Base-by-base conservation (phyloP, 2,888 invertebrate species). In the Cinara cedri region DNA sequence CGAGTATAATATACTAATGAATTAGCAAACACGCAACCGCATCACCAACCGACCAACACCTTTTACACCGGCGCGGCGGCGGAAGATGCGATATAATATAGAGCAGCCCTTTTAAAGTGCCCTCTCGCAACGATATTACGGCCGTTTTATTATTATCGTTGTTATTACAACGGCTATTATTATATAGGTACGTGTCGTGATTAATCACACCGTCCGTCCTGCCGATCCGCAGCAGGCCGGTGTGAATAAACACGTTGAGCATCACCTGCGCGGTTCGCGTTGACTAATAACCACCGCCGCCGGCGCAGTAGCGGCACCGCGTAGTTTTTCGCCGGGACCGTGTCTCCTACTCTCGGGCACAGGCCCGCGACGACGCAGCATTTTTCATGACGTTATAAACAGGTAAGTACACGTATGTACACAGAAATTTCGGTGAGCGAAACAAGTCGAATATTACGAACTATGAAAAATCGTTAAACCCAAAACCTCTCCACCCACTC, bases 11-110 rank as follows among this genome's bases (percentile, higher is more conserved):
- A n/a, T 13, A 16, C 46, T 78, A 78, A 78, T 70, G 78, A 78
- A 78, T 78, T 78, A 78, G 78, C 78, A 78, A 78, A 78, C 78
- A 78, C 70, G 78, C 78, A 42, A 78, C 51, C 66, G 19, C 49
- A 14, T 44, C 19, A n/a, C 21, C 8, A 24, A 16, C 13, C 14
- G n/a, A n/a, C n/a, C n/a, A n/a, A n/a, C n/a, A 44, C 49, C 26
- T 24, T 51, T 26, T 68, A 26, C n/a, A 34, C 3, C 21, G 2
- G 60, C 16, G 13, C 3, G 8, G 13, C 19, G 26, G n/a, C 13
- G 68, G 16, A 68, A 16, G 21, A 3, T 4, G 54, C 34, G 6
- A 34, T 34, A 34, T 34, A 34, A n/a, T n/a, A 34, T 13, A 51
- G n/a, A 16, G n/a, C 16, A 14, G 13, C 62, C 51, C n/a, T 65